Conservation (phyloP, 2,888 invertebrate species). For the Anorthoa munda region DNA sequence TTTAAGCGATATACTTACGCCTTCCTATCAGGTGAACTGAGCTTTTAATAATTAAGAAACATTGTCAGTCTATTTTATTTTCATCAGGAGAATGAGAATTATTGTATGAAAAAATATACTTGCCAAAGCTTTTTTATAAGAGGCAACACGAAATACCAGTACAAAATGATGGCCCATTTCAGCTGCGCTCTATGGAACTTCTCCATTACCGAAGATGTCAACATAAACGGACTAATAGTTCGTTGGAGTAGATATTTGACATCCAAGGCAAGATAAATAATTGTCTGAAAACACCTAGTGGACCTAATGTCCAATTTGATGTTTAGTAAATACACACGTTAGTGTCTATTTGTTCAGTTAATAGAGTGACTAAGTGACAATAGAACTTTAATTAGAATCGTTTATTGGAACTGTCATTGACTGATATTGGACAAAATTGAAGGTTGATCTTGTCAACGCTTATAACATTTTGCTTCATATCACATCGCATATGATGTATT, state of each 20-base stretch:
- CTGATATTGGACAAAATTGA: background rate
- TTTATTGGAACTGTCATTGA: background rate
- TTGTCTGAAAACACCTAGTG: background rate
- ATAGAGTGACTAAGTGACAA: background rate
- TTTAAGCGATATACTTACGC: no score
- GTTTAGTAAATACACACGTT: conserved; percentile 13
- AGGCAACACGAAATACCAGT: background rate
- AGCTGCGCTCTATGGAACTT: conserved; percentile 34
- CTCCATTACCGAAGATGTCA: conserved; percentile 33
- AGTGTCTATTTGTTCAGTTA: conserved; percentile 9
- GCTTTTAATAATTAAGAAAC: no score
- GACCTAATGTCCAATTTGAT: background rate
- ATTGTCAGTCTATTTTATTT: no score
- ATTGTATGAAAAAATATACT: no score
- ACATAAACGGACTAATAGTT: conserved; percentile 45
- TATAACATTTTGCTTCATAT: background rate
- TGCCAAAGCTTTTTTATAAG: background rate
- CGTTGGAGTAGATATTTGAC: conserved; percentile 20
- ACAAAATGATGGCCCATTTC: conserved; percentile 36
- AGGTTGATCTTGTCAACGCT: background rate
- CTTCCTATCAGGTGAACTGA: no score
- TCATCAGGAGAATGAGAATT: background rate
- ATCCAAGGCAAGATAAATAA: conserved; percentile 25
- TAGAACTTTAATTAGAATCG: background rate
- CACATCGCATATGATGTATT: no score